Conservation (phyloP, 2,888 invertebrate genomes). For the Scaeva pyrastri region DNA sequence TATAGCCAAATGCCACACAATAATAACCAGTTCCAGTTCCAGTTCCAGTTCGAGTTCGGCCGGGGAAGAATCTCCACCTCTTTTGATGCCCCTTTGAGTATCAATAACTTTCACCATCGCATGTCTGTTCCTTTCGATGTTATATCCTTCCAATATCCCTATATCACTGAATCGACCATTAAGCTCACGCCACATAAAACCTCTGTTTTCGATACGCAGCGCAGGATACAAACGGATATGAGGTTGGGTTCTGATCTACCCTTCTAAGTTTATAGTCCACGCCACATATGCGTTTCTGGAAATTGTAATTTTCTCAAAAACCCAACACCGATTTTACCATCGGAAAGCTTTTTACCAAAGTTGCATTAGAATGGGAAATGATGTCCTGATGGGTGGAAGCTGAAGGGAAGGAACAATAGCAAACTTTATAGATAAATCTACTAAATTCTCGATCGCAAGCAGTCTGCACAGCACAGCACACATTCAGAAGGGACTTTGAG, state of each 20-base stretch:
- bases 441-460: background rate
- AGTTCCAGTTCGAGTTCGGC: background rate
- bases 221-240: conserved; percentile 2
- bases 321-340: conserved; percentile 1
- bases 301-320: conserved; percentile 31
- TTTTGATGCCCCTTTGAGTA: conserved; percentile 2
- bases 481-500: conserved; percentile 54
- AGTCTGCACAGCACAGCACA: conserved; percentile 2
- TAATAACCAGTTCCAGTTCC: background rate
- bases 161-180: conserved; percentile 43
- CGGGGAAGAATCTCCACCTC: background rate
- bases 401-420: background rate
- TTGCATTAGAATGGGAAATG: conserved; percentile 21
- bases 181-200: conserved; percentile 17
- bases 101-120: conserved; percentile 37
- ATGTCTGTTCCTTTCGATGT: conserved; percentile 14
- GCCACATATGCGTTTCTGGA: conserved; percentile 4
- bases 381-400: background rate
- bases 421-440: conserved; percentile 22
- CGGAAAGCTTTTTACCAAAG: background rate
- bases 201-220: conserved; percentile 18
- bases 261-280: conserved; percentile 18
- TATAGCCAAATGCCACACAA: conserved; percentile 1
- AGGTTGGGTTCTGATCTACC: too few relatives aligned
- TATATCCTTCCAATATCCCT: conserved; percentile 41